phyloP scores from a whole-genome alignment of 2,888 invertebrate genomes.

The Drosophila formosana region DNA sequence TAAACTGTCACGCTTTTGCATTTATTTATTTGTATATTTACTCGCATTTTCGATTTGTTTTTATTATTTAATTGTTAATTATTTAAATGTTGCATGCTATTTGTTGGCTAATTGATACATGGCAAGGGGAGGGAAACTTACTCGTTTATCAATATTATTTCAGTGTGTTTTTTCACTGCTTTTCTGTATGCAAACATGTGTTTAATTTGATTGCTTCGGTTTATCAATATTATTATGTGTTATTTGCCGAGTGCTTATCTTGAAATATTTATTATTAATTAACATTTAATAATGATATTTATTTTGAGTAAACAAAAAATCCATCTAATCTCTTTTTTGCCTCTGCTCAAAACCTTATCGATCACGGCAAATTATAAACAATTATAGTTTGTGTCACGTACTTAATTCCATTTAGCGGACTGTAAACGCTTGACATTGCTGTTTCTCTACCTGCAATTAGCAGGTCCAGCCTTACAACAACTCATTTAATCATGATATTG shows the following conservation, averaged over 20 bases:
- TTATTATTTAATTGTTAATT: constrained; percentile 56
- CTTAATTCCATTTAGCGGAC: constrained; percentile 75
- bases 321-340: not conserved
- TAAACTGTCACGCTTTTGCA: constrained; percentile 64
- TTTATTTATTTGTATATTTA: constrained; percentile 30
- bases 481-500: constrained; percentile 65
- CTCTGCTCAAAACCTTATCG: not conserved
- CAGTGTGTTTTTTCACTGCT: not conserved
- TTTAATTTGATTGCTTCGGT: constrained; percentile 25
- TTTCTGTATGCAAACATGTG: constrained; percentile 1
- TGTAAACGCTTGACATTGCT: constrained; percentile 67
- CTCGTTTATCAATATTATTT: not conserved
- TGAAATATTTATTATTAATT: constrained; percentile 18
- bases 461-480: constrained; percentile 71
- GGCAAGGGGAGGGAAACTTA: not conserved
- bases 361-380: constrained; percentile 52
- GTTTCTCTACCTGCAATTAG: constrained; percentile 67
- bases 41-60: constrained; percentile 37
- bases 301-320: constrained; percentile 1
- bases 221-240: constrained; percentile 25
- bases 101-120: constrained; percentile 47
- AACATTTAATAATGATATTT: constrained; percentile 17
- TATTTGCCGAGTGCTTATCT: constrained; percentile 28
- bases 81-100: constrained; percentile 50
- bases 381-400: constrained; percentile 80